A percentile compares a stretch with the other conserved stretches of the same genome.
Evolutionary conservation across 2,797 vertebrate genomes (phyloP).

Genomic region (Pseudochaenichthys georgianus): DNA sequence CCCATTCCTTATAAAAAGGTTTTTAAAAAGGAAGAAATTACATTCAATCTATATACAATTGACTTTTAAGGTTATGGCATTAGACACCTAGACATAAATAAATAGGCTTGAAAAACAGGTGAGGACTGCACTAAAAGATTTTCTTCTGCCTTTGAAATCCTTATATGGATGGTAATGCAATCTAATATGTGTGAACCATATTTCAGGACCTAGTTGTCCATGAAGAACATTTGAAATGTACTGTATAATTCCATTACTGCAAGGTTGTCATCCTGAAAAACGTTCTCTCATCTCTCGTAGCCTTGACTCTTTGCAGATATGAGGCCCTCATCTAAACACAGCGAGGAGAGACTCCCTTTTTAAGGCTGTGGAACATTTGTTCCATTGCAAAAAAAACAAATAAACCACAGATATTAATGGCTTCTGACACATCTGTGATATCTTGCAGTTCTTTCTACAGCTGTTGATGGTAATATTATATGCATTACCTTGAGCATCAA

Average conservation of each 20-base stretch:
- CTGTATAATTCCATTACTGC: conserved; percentile 36
- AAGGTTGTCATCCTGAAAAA: conserved; percentile 26
- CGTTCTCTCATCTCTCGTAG: conserved; percentile 23
- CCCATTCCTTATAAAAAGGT: background rate
- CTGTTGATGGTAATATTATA: conserved; percentile 51
- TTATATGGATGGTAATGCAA: background rate
- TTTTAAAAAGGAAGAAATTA: conserved; percentile 22
- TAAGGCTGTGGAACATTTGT: conserved; percentile 37
- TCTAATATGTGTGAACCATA: conserved; percentile 20
- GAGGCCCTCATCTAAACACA: conserved; percentile 41
- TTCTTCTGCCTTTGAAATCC: conserved; percentile 1
- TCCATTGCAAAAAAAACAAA: conserved; percentile 38
- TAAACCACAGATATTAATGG: conserved; percentile 51
- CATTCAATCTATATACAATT: background rate
- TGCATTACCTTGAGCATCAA: conserved; percentile 55
- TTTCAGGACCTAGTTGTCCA: conserved; percentile 27
- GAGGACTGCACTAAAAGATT: background rate
- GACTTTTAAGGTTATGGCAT: background rate
- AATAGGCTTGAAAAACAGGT: background rate
- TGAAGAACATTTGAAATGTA: conserved; percentile 25
- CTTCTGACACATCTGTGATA: conserved; percentile 43
- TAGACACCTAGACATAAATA: background rate
- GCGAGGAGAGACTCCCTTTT: conserved; percentile 22
- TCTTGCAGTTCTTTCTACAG: conserved; percentile 26
- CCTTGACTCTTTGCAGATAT: conserved; percentile 35